phyloP scores from a whole-genome alignment of 2,113 vertebrate genomes.

The Brachypodius melanocephalos region DNA sequence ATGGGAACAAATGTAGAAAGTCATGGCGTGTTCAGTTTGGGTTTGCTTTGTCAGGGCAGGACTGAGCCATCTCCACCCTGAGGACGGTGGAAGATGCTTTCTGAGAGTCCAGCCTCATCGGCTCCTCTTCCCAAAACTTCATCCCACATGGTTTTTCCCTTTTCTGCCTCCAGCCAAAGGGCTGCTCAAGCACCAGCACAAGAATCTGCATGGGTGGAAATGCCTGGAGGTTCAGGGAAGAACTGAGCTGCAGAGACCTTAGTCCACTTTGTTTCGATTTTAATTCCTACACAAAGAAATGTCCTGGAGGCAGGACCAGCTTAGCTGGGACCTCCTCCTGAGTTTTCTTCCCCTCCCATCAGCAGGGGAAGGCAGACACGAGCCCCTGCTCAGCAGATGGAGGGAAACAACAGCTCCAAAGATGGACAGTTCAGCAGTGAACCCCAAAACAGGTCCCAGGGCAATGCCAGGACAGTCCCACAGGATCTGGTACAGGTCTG shows the following conservation, averaged over 20 bases:
- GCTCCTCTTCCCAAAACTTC: background rate
- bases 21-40: background rate
- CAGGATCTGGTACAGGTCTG: rapidly evolving
- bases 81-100: background rate
- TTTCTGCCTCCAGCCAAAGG: background rate
- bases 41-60: background rate
- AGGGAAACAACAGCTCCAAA: background rate
- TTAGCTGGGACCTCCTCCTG: background rate
- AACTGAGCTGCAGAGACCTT: background rate
- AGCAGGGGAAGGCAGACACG: background rate
- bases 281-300: background rate
- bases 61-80: background rate
- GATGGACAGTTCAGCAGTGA: background rate
- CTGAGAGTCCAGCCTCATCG: rapidly evolving
- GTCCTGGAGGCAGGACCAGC: background rate
- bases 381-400: background rate
- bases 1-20: background rate
- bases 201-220: background rate
- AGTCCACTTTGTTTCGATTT: background rate
- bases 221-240: background rate
- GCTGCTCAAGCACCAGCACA: background rate
- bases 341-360: background rate
- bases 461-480: rapidly evolving
- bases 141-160: background rate
- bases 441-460: rapidly evolving